Base-by-base conservation (phyloP, 2,888 invertebrate genomes). In the Melolontha melolontha region DNA sequence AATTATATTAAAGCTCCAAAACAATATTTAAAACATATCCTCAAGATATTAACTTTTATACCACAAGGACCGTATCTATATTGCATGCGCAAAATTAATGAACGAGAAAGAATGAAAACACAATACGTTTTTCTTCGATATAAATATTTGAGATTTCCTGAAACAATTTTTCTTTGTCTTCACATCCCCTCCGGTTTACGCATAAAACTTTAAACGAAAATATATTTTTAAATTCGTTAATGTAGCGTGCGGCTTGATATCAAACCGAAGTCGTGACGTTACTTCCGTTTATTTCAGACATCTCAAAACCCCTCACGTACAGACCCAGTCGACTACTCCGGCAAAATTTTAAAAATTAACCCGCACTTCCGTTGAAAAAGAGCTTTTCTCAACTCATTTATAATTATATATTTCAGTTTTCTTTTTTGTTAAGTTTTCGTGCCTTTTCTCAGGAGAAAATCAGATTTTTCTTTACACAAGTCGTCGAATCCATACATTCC, bases 181-280 rank as follows among this genome's bases (percentile, higher is more conserved):
- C 41, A 29, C 51, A 17, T 39, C 47, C 66, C 49, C 42, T 59
- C 51, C 65, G n/a, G 47, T 17, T 29, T n/a, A 22, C 57, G 66
- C 42, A 66, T 69, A 72, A 74, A 75, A 75, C 74, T 75, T 75
- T 75, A 75, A 75, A 75, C 73, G 75, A 74, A 75, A 75, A 79
- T 79, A 77, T 77, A 79, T 80, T 80, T 80, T 79, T 78, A 79
- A 79, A 80, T 79, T 78, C 78, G 75, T 78, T 77, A 80, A 80
- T 80, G 80, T 78, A 72, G 76, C 80, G 80, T 79, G 77, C 75
- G 75, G 76, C 75, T 73, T 74, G 75, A 77, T 79, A 78, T 75
- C 76, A 77, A 75, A 76, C 77, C 75, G 75, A 76, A 67, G 70
- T 70, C 67, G 72, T 71, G 73, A 73, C 72, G 71, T 72, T 69